Conservation (phyloP, 1,140 invertebrate genomes). For the Penaeus japonicus region DNA sequence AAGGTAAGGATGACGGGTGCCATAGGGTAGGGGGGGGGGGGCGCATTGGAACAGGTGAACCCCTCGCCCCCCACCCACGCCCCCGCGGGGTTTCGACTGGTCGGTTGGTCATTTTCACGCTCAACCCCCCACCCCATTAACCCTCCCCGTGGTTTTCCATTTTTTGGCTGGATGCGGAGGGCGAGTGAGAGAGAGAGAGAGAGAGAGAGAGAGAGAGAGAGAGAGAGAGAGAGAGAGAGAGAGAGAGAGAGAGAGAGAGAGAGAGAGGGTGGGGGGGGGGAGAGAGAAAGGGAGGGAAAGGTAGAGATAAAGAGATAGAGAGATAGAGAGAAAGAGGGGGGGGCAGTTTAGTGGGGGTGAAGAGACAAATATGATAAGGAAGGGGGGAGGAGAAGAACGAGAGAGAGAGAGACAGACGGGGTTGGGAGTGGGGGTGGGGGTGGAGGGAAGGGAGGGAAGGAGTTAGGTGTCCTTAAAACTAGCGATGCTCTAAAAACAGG, state of each 20-base stretch:
- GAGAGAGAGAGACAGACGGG: neutral
- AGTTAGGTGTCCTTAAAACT: neutral
- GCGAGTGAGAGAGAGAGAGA: neutral
- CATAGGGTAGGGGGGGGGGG: neutral
- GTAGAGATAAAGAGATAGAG: neutral
- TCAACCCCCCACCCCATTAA: too few relatives aligned
- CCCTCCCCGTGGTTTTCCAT: too few relatives aligned
- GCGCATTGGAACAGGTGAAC: neutral
- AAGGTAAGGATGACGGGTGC: neutral
- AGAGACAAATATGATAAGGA: neutral
- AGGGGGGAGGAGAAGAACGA: neutral
- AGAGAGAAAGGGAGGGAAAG: neutral
- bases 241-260: neutral
- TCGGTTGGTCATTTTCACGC: too few relatives aligned
- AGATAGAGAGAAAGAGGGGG: neutral
- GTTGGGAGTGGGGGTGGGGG: neutral
- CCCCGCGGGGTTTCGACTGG: too few relatives aligned
- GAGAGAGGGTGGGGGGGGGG: neutral
- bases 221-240: neutral
- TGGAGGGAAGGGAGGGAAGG: neutral
- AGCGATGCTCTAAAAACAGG: conserved; percentile 26
- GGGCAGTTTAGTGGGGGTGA: neutral
- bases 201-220: neutral
- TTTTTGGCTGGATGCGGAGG: too few relatives aligned
- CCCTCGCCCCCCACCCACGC: too few relatives aligned